These are phyloP conservation scores for Pachyramphus minor DNA, from an alignment of 2,113 vertebrate species.

Conservation along the genomic window DNA sequence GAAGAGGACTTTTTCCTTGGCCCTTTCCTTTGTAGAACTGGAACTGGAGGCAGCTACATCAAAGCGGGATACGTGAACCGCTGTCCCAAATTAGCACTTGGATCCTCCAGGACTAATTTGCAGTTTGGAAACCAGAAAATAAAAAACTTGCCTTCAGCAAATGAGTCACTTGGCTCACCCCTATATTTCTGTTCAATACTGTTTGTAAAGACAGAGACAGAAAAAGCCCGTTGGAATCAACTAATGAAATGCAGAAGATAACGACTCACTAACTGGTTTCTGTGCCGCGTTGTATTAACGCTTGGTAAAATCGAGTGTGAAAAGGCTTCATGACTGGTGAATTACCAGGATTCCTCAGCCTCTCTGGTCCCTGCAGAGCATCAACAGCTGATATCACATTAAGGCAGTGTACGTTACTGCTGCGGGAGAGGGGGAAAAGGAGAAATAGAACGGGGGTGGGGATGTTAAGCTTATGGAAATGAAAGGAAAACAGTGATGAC, in stretches of 20 bases:
- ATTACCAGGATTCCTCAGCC: not conserved
- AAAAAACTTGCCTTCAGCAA: not conserved
- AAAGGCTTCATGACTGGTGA: not conserved
- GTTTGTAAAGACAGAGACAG: not conserved
- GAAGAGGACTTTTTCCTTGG: not conserved
- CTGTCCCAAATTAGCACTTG: not conserved
- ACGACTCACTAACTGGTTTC: not conserved
- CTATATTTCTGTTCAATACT: not conserved
- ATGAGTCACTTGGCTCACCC: not conserved
- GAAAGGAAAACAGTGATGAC: not conserved
- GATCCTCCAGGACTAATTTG: not conserved
- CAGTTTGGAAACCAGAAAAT: not conserved
- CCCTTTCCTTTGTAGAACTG: not conserved
- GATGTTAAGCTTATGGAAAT: not conserved
- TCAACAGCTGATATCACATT: not conserved
- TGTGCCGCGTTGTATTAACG: not conserved
- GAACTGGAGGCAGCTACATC: not conserved
- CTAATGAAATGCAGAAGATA: not conserved
- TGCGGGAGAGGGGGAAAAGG: not conserved
- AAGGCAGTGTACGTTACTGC: rapidly evolving
- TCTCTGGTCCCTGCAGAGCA: not conserved
- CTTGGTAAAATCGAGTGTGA: not conserved
- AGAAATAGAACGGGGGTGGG: not conserved
- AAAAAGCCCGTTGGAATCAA: not conserved
- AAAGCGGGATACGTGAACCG: rapidly evolving